Percentiles rank a stretch among this genome's conserved stretches.
These are phyloP conservation scores for Holacanthella duospinosa DNA, from an alignment of 2,888 invertebrate species.

Conservation along the genomic window DNA sequence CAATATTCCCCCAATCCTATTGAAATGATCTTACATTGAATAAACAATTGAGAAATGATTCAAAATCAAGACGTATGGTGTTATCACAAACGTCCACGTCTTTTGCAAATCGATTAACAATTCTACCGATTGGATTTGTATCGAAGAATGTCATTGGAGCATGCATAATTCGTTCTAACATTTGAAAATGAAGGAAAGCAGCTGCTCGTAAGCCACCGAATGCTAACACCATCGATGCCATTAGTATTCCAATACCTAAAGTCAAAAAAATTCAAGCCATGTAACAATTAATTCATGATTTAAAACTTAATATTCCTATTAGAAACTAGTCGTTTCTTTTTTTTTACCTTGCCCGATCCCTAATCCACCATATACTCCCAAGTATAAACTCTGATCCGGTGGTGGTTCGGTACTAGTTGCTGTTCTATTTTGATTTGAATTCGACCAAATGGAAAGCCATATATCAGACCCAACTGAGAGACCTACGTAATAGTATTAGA, in stretches of 20 bases:
- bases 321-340: neutral
- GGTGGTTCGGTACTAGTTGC: constrained; percentile 21
- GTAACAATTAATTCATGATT: no score
- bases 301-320: no score
- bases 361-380: neutral
- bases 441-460: constrained; percentile 39
- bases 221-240: constrained; percentile 45
- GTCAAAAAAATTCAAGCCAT: no score
- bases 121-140: constrained; percentile 66
- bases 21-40: constrained; percentile 2
- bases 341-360: constrained; percentile 1
- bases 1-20: no score
- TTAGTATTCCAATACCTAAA: constrained; percentile 37
- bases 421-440: constrained; percentile 13
- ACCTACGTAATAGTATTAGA: constrained; percentile 11
- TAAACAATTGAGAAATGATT: constrained; percentile 3
- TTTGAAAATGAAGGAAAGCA: constrained; percentile 52
- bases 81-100: constrained; percentile 31
- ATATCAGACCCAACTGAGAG: constrained; percentile 39
- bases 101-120: constrained; percentile 54
- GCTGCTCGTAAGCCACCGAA: constrained; percentile 50
- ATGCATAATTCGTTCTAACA: constrained; percentile 56
- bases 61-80: constrained; percentile 18
- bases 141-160: constrained; percentile 66
- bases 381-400: neutral